Base-by-base conservation (phyloP, 2,113 vertebrate species). In the Cervus canadensis region DNA sequence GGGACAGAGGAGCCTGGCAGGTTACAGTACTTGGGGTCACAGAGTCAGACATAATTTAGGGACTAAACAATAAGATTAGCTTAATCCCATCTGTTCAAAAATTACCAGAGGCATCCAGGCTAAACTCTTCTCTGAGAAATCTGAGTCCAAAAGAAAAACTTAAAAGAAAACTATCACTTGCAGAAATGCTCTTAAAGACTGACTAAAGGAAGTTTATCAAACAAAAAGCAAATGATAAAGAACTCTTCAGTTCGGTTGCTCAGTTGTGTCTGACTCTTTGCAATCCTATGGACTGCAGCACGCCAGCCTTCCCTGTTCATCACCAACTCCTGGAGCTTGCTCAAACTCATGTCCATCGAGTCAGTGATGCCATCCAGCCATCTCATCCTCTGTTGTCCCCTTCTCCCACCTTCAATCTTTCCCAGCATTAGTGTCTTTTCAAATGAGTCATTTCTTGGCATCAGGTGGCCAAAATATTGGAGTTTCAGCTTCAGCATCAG, bases 351-450 rank as follows among this genome's bases (percentile, higher is more conserved):
- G n/a, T 71, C 19, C 67, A 40, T 71, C 0, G 19, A 40, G 21
- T 71, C n/a, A 36, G 19, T 71, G 67, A 71, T 23, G 67, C 19
- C 19, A 40, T 71, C n/a, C 9, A 40, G 21, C 19, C n/a, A 71
- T 71, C n/a, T 71, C 17, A 40, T 40, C n/a, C 9, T 71, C 67
- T 36, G n/a, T 71, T 2, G 1, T 23, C 67, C n/a, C 67, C 10
- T 12, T 71, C 10, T 71, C 17, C n/a, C 0, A 0, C n/a, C 10
- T 40, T 71, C 67, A 71, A 12, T 71, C 5, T 40, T 71, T 71
- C 67, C n/a, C 19, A 36, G n/a, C 2, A 71, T 40, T 5, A 71
- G 10, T 5, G n/a, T 71, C 67, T 71, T 71, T 71, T 71, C 67
- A 11, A 71, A 71, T 21, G 5, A 71, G n/a, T 71, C 67, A 40